phyloP scores from a whole-genome alignment of 2,797 vertebrate genomes.

The Halcyon leucocephala region DNA sequence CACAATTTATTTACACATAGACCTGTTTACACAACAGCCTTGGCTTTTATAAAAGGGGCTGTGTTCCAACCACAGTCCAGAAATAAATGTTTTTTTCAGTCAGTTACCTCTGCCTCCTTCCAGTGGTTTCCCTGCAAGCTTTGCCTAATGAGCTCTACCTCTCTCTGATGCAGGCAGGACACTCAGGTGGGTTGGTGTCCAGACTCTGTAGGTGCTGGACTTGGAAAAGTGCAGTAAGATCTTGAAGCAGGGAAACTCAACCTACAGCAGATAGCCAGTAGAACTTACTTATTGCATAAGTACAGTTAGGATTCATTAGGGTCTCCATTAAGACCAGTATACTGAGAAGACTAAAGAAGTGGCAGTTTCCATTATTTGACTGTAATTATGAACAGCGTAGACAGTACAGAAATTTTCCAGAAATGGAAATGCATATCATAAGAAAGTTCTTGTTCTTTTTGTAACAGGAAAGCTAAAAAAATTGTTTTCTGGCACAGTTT shows the following conservation, averaged over 20 bases:
- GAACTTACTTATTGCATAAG: conserved; percentile 3
- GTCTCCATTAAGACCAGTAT: background rate
- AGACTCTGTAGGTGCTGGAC: background rate
- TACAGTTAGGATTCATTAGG: background rate
- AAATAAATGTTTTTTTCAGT: background rate
- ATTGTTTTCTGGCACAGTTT: background rate
- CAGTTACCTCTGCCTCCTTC: background rate
- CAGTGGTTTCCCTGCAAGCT: background rate
- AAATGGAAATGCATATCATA: conserved; percentile 13
- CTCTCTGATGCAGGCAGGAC: background rate
- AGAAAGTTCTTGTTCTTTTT: background rate
- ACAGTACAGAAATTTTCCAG: background rate
- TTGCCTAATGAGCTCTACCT: conserved; percentile 28
- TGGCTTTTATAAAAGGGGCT: background rate
- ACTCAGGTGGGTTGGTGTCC: background rate
- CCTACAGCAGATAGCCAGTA: background rate
- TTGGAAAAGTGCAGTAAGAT: background rate
- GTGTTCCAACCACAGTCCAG: background rate
- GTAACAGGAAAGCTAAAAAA: background rate
- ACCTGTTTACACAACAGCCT: background rate
- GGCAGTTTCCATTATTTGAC: background rate
- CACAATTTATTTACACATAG: background rate
- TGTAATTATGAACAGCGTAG: background rate
- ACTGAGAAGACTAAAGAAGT: conserved; percentile 12
- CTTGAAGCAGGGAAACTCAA: background rate